Percentiles rank a stretch among this genome's conserved stretches.
Conservation (phyloP, 2,113 vertebrate species). For the Gymnarchus niloticus region DNA sequence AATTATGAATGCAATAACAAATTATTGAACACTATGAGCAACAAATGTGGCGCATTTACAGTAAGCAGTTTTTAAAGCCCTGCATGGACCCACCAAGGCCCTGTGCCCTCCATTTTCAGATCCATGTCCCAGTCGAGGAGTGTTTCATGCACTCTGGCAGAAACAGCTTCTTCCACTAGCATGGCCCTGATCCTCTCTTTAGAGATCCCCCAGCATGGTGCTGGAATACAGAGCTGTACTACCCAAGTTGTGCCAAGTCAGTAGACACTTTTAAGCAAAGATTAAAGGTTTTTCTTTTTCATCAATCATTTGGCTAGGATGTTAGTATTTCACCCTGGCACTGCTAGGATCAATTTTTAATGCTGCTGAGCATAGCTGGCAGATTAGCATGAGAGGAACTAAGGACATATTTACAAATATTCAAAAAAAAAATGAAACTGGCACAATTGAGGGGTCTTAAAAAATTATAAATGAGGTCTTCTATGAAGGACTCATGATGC, state of each 20-base stretch:
- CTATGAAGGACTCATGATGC: slow-evolving; percentile 33
- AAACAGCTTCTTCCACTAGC: not conserved
- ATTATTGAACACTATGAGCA: not conserved
- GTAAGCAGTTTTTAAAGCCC: not conserved
- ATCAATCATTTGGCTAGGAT: slow-evolving; percentile 71
- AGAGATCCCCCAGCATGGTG: slow-evolving; percentile 24
- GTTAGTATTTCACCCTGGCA: slow-evolving; percentile 67
- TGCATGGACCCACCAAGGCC: not conserved
- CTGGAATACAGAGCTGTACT: slow-evolving; percentile 46
- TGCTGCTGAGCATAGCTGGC: slow-evolving; percentile 59
- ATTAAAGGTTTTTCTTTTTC: slow-evolving; percentile 75
- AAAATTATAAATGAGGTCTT: slow-evolving; percentile 58
- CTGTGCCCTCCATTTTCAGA: not conserved
- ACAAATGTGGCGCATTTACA: not conserved
- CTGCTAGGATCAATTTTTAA: slow-evolving; percentile 72
- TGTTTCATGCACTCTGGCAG: not conserved
- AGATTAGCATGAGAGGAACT: slow-evolving; percentile 66
- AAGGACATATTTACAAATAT: slow-evolving; percentile 69
- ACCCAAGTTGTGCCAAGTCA: slow-evolving; percentile 60
- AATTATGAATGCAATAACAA: not conserved
- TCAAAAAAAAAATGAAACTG: slow-evolving; percentile 58
- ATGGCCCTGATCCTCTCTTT: not conserved
- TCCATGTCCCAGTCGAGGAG: not conserved
- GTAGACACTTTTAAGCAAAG: slow-evolving; percentile 72
- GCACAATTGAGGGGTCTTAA: slow-evolving; percentile 65